phyloP scores from a whole-genome alignment of 2,888 invertebrate species.

The Andrena minutula region DNA sequence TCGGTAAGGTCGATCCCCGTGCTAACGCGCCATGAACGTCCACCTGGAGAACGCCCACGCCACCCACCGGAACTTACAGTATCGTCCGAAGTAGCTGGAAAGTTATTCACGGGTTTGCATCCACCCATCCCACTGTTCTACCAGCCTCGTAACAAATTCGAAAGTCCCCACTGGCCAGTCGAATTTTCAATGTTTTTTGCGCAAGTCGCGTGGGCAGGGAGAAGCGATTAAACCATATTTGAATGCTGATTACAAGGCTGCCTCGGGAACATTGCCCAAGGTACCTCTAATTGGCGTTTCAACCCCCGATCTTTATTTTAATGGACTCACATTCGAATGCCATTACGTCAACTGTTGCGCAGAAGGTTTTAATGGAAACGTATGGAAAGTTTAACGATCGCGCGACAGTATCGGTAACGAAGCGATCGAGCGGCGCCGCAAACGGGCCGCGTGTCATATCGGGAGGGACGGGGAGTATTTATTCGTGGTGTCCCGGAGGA shows the following conservation, averaged over 20 bases:
- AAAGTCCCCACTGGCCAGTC: not conserved
- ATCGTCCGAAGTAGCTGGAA: slow-evolving; percentile 12
- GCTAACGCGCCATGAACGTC: slow-evolving; percentile 64
- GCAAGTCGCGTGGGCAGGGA: not conserved
- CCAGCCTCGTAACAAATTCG: slow-evolving; percentile 13
- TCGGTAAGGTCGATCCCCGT: slow-evolving; percentile 57
- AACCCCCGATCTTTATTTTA: too few relatives aligned
- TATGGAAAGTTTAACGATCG: not conserved
- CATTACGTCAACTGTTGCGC: not conserved
- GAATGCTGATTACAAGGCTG: not conserved
- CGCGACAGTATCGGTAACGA: slow-evolving; percentile 27
- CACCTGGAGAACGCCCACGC: slow-evolving; percentile 76
- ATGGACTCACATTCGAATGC: not conserved
- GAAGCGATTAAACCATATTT: not conserved
- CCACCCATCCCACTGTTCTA: slow-evolving; percentile 5
- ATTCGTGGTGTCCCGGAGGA: slow-evolving; percentile 14
- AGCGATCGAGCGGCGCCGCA: slow-evolving; percentile 16
- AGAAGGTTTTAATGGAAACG: slow-evolving; percentile 20
- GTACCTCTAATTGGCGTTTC: not conserved
- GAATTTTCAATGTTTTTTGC: slow-evolving; percentile 2
- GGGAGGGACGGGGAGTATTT: slow-evolving; percentile 31
- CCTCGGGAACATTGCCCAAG: not conserved
- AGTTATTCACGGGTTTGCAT: slow-evolving; percentile 33
- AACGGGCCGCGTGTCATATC: slow-evolving; percentile 37
- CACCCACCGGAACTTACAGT: slow-evolving; percentile 62